phyloP scores from a whole-genome alignment of 2,888 invertebrate species.

The Maniola hyperantus region DNA sequence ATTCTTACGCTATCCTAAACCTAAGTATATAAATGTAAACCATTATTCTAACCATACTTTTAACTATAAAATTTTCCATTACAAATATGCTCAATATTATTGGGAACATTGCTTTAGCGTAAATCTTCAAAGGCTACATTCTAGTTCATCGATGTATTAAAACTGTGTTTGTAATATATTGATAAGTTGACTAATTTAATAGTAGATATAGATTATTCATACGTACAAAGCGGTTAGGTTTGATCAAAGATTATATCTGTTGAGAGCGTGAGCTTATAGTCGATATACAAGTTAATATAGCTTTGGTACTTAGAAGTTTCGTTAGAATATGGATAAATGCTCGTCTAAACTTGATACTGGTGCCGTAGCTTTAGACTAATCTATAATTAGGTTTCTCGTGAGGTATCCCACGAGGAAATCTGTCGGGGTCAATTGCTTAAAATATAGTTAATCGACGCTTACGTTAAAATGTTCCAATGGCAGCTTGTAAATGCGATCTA shows the following conservation, averaged over 20 bases:
- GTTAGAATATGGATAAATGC: conserved; percentile 29
- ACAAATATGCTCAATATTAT: conserved; percentile 36
- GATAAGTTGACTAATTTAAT: conserved; percentile 31
- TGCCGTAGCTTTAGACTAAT: conserved; percentile 24
- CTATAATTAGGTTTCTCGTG: conserved; percentile 22
- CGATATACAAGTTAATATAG: conserved; percentile 35
- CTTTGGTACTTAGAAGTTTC: conserved; percentile 38
- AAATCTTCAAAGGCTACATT: conserved; percentile 26
- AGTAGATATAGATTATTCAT: conserved; percentile 28
- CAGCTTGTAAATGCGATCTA: conserved; percentile 28
- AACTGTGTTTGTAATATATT: conserved; percentile 30
- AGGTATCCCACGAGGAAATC: conserved; percentile 23
- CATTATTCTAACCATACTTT: conserved; percentile 38
- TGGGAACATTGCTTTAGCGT: conserved; percentile 35
- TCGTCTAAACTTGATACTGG: conserved; percentile 28
- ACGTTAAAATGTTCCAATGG: conserved; percentile 14
- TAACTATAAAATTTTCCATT: conserved; percentile 33
- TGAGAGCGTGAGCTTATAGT: conserved; percentile 34
- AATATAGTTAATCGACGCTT: conserved; percentile 20
- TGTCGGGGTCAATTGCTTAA: conserved; percentile 24
- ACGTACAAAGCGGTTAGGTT: conserved; percentile 39
- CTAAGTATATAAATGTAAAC: conserved; percentile 39
- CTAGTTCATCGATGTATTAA: conserved; percentile 27
- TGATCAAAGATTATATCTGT: conserved; percentile 35
- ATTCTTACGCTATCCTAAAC: conserved; percentile 34